Evolutionary conservation across 1,140 invertebrate genomes (phyloP).

Genomic region (Gyrodactylus salaris): DNA sequence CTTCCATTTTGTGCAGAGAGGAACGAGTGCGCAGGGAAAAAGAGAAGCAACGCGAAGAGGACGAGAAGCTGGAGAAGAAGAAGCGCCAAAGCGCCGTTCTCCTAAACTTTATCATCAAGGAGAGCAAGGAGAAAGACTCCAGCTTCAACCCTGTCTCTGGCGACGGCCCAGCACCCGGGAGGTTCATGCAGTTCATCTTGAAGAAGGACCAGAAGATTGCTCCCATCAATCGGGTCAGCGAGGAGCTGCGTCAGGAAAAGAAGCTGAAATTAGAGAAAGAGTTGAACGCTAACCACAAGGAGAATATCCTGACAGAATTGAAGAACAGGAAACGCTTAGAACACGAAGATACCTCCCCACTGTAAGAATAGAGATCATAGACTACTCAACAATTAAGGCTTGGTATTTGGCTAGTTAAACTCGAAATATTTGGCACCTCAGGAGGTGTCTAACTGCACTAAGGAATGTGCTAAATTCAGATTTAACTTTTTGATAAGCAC

Average conservation of each 20-base stretch:
- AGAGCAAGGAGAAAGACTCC: not conserved
- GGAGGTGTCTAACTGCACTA: no score
- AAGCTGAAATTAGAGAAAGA: not conserved
- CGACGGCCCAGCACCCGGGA: not conserved
- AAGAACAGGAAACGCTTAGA: not conserved
- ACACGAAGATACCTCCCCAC: not conserved
- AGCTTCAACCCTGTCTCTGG: not conserved
- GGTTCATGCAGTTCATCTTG: not conserved
- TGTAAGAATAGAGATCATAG: no score
- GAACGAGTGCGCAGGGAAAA: not conserved
- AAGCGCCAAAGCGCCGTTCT: not conserved
- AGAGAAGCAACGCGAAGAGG: not conserved
- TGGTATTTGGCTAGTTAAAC: no score
- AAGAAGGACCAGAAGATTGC: not conserved
- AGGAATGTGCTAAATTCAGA: no score
- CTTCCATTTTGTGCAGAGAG: no score
- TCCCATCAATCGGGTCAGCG: not conserved
- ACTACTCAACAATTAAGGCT: no score
- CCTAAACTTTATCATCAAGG: not conserved
- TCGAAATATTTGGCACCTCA: no score
- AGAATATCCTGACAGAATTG: not conserved
- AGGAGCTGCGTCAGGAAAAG: not conserved
- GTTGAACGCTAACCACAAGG: not conserved
- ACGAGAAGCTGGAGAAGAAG: not conserved
- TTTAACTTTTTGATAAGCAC: no score